Conservation (phyloP, 2,888 invertebrate genomes). For the Rugalucina vietnamica region DNA sequence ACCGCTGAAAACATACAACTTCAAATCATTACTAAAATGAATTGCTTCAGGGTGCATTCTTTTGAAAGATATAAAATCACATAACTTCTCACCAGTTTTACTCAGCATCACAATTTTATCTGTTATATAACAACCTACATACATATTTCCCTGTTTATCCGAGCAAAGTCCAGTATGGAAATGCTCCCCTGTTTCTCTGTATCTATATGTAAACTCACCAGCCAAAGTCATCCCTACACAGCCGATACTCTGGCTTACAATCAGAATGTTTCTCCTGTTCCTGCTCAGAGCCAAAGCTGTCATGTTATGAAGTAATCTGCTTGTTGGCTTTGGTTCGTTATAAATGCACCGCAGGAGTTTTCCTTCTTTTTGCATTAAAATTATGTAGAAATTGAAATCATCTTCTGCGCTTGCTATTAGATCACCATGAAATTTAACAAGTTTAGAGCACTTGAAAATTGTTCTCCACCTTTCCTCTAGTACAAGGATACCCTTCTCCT, state of each 20-base stretch:
- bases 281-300: background rate
- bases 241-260: background rate
- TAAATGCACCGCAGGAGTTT: background rate
- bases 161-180: background rate
- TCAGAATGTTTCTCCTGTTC: background rate
- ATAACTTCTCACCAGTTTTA: background rate
- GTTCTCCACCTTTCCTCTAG: background rate
- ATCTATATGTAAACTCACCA: background rate
- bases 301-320: background rate
- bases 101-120: background rate
- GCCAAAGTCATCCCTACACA: background rate
- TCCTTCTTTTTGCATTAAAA: background rate
- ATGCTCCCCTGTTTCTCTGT: background rate
- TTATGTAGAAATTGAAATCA: background rate
- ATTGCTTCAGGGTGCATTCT: background rate
- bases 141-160: background rate
- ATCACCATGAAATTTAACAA: background rate
- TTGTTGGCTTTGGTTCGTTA: background rate
- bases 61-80: background rate
- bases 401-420: background rate
- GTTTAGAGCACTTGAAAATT: background rate
- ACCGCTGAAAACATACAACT: background rate
- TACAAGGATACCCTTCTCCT: background rate
- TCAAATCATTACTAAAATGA: background rate
- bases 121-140: background rate